Evolutionary conservation across 2,888 invertebrate genomes (phyloP), one percentile per base, ranked within the genome.

Genomic region (Morpho helenor): DNA sequence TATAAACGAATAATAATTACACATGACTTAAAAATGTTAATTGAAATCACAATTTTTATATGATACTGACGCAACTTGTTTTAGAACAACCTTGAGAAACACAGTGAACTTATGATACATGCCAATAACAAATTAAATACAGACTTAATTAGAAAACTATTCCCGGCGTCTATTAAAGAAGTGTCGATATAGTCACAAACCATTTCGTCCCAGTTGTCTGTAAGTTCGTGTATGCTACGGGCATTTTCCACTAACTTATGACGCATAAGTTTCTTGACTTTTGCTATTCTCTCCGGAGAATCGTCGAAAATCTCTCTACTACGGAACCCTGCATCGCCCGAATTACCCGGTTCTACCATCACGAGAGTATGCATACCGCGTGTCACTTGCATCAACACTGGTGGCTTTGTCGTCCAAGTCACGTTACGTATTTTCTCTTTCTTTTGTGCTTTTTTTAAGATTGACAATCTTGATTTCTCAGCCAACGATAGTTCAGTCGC

Each of bases 131-230:
- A 31, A 31, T 31, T 31, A 31, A 31, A 31, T 31, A 31, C 31
- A 31, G 31, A 31, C 5, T 31, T 31, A 31, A 31, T 43, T 43
- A 43, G n/a, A n/a, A n/a, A 43, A 43, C 8, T 2, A 43, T n/a
- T 43, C 2, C 43, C 43, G n/a, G 8, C n/a, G 7, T 74, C 68
- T 3, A 79, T 60, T n/a, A 85, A 64, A 0, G 79, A 66, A 45
- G 79, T 67, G 57, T 89, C 88, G 10, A 89, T 73, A 62, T 88
- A 87, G 62, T 89, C 89, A 63, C 89, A 89, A 5, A 89, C 70
- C 65, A 81, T 62, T 2, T 84, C 81, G 52, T 87, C 87, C 87
- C 87, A 87, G 64, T 88, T 77, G 10, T 82, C 80, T 0, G 83
- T 82, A 2, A 88, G 75, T 7, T 87, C 87, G n/a, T 77, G 76